Conservation (phyloP, 2,888 invertebrate genomes). For the Dynastes maya region DNA sequence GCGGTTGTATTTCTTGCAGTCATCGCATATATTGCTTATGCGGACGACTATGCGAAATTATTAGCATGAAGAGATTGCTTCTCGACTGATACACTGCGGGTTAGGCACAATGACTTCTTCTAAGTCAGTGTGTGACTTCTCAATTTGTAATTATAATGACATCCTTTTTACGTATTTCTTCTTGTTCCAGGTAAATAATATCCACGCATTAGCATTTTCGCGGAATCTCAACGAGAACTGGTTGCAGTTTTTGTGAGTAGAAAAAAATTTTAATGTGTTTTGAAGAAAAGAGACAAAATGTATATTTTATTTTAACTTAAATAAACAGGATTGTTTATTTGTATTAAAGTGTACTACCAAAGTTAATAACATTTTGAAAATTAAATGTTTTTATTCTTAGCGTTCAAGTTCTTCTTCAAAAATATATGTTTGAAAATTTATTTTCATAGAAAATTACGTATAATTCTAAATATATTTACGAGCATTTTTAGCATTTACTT, state of each 20-base stretch:
- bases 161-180: constrained; percentile 6
- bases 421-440: no score
- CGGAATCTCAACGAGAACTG: background rate
- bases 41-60: constrained; percentile 2
- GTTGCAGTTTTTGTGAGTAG: background rate
- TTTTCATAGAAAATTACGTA: no score
- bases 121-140: background rate
- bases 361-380: background rate
- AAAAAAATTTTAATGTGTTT: background rate
- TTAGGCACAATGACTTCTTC: background rate
- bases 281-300: background rate
- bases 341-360: background rate
- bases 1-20: background rate
- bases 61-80: constrained; percentile 20
- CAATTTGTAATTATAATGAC: constrained; percentile 19
- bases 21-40: background rate
- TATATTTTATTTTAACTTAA: background rate
- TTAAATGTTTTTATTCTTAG: background rate
- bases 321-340: background rate
- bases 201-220: background rate
- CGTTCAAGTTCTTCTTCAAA: no score
- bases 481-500: no score
- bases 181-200: constrained; percentile 25
- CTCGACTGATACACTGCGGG: background rate
- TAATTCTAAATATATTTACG: no score